Percentiles rank a stretch among this genome's conserved stretches.
phyloP scores from a whole-genome alignment of 2,888 invertebrate genomes.

The Morpho achilles region DNA sequence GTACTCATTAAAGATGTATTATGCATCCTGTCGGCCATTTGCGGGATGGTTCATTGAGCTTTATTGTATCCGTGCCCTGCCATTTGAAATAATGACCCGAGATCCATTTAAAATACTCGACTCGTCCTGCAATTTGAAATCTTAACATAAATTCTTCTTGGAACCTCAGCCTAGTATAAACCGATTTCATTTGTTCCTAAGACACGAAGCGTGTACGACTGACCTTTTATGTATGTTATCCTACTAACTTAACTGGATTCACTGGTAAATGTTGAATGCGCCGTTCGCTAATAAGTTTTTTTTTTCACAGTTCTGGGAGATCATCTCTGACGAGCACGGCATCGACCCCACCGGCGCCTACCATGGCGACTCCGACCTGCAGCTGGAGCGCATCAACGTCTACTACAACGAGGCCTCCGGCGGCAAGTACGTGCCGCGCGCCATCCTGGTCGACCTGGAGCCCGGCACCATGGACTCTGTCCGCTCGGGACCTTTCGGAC shows the following conservation, averaged over 20 bases:
- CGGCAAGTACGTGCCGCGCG: constrained; percentile 68
- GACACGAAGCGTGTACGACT: too few relatives aligned
- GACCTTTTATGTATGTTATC: too few relatives aligned
- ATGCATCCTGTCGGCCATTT: constrained; percentile 61
- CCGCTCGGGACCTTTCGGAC: constrained; percentile 84
- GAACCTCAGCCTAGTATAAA: neutral
- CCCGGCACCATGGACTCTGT: constrained; percentile 83
- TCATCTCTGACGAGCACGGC: constrained; percentile 97
- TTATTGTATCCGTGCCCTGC: constrained; percentile 34
- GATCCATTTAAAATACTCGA: constrained; percentile 15
- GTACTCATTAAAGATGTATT: constrained; percentile 54
- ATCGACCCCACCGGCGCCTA: constrained; percentile 95
- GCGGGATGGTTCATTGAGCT: constrained; percentile 60
- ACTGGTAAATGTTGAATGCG: neutral
- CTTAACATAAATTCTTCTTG: neutral
- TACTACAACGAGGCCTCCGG: constrained; percentile 95
- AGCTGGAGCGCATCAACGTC: constrained; percentile 96
- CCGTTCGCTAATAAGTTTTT: constrained; percentile 59
- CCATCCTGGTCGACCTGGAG: constrained; percentile 67
- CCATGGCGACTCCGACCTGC: constrained; percentile 93
- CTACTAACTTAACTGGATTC: neutral
- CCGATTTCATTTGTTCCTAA: too few relatives aligned
- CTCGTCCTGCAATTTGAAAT: neutral
- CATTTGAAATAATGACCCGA: constrained; percentile 18
- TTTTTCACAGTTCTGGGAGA: constrained; percentile 90